Conservation (phyloP, 2,888 invertebrate genomes). For the Gnatocerus cornutus region DNA sequence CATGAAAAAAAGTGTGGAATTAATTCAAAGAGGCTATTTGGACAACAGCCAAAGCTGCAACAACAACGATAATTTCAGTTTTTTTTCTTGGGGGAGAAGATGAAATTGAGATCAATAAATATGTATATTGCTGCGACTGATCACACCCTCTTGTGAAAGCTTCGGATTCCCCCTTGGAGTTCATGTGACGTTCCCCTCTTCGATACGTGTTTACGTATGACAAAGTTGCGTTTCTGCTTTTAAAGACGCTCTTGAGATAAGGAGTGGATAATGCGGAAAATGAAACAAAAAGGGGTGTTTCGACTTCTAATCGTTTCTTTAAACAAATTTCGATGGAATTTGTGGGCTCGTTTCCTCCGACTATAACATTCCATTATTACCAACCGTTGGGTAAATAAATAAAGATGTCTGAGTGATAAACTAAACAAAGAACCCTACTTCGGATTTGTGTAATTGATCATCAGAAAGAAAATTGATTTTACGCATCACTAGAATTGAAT, state of each 20-base stretch:
- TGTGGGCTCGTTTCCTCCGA: too few relatives aligned
- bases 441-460: too few relatives aligned
- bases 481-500: too few relatives aligned
- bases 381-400: too few relatives aligned
- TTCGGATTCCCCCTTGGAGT: constrained; percentile 49
- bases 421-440: too few relatives aligned
- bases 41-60: constrained; percentile 27
- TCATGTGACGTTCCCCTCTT: constrained; percentile 22
- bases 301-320: too few relatives aligned
- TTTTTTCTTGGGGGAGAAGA: background rate
- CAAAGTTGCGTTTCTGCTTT: constrained; percentile 56
- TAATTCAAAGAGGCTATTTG: constrained; percentile 36
- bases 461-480: too few relatives aligned
- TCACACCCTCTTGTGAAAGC: constrained; percentile 52
- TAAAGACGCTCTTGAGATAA: constrained; percentile 37
- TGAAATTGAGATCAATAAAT: constrained; percentile 17
- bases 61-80: constrained; percentile 5
- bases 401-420: too few relatives aligned
- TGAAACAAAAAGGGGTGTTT: too few relatives aligned
- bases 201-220: constrained; percentile 58
- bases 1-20: constrained; percentile 22
- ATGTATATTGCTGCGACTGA: constrained; percentile 28
- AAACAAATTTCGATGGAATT: too few relatives aligned
- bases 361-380: too few relatives aligned
- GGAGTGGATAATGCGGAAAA: constrained; percentile 15